Percentiles rank a stretch among this genome's conserved stretches.
Conservation (phyloP, 2,888 invertebrate species). For the Coelinius sp. region DNA sequence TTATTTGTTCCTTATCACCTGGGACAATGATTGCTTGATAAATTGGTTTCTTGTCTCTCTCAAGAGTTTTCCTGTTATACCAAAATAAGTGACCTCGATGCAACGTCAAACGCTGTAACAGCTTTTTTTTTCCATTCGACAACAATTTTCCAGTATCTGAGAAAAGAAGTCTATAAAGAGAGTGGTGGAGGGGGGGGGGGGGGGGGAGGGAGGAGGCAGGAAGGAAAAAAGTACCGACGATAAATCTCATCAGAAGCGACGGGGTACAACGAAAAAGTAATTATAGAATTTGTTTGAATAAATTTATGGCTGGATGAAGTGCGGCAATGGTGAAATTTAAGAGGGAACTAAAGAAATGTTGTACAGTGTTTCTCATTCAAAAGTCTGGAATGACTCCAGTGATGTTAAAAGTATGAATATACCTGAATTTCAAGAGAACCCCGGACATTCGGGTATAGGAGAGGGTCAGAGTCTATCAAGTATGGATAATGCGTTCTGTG, state of each 20-base stretch:
- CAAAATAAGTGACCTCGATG: conserved; percentile 39
- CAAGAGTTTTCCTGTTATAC: neutral
- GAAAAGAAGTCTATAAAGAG: conserved; percentile 47
- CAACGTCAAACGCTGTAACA: neutral
- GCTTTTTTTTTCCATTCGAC: neutral
- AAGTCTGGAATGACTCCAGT: too few relatives aligned
- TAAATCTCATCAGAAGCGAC: conserved; percentile 56
- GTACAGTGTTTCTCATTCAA: conserved; percentile 56
- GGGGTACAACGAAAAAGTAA: conserved; percentile 60
- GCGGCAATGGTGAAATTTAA: conserved; percentile 60
- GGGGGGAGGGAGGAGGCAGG: too few relatives aligned
- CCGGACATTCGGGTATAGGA: conserved; percentile 48
- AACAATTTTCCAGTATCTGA: neutral
- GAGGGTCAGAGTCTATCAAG: conserved; percentile 63
- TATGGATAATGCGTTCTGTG: conserved; percentile 68
- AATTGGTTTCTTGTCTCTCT: neutral
- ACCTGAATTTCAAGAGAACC: conserved; percentile 35
- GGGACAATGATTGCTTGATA: conserved; percentile 19
- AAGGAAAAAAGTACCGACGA: conserved; percentile 38
- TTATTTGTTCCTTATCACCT: conserved; percentile 15
- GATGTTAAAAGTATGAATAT: neutral
- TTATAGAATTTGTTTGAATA: conserved; percentile 70
- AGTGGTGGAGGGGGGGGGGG: conserved; percentile 45
- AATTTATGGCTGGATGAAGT: conserved; percentile 59
- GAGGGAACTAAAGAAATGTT: conserved; percentile 50